Base-by-base conservation (phyloP, 1,140 invertebrate species). In the Chironomus tepperi region DNA sequence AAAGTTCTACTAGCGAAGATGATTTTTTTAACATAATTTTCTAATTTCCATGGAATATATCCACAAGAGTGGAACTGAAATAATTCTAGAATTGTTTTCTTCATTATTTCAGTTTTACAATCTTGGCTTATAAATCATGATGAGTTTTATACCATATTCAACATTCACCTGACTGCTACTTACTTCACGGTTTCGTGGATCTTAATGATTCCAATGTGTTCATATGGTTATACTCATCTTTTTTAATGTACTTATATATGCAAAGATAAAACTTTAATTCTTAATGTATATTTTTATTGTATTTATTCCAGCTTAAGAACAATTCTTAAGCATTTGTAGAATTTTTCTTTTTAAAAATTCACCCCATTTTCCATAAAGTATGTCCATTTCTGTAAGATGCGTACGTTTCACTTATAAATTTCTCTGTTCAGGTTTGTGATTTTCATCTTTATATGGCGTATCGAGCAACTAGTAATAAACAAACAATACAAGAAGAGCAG, bases 1-100 rank as follows among this genome's bases (percentile, higher is more conserved):
- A 57, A 57, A 57, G 47, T 57, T 57, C 8, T 57, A 5, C 47
- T 70, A 70, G 65, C 19, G 19, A 19, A 70, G 65, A 70, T 70
- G 65, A 70, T 70, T 21, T 70, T 70, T 19, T 18, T 70, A 21
- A 18, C 65, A 70, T 70, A 70, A 70, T 70, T 70, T 70, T 70
- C 65, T 70, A 70, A 70, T 70, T 57, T 57, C 47, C n/a, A 57
- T 57, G 47, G 47, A 57, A 57, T 57, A 57, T 9, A 21, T 16
- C 19, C 65, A 70, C 19, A 18, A 70, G 65, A 70, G 65, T 70
- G 65, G 65, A 70, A 70, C 65, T 18, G 16, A 19, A 18, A 70
- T 70, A 70, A 70, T 19, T 70, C 65, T 70, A 18, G 65, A 70
- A 70, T 70, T 18, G 65, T 70, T 70, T 57, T n/a, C n/a, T 21